Evolutionary conservation across 2,797 vertebrate genomes (phyloP), one percentile per base, ranked within the genome.

Genomic region (Florisuga fusca): DNA sequence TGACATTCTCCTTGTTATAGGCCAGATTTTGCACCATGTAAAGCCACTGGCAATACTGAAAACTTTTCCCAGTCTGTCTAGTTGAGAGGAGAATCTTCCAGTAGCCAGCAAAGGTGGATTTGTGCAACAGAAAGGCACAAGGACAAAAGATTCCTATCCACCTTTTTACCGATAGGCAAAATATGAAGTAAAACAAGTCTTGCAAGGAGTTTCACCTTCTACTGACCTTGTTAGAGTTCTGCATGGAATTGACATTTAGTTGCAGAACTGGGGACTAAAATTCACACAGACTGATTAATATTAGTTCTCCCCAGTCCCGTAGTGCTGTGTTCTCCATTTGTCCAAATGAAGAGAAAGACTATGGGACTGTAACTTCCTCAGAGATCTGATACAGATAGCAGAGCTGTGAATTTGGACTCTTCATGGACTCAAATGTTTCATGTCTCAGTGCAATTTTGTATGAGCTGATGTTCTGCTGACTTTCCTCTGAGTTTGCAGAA

Each of bases 51-150:
- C 15, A 63, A 9, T 16, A 29, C 12, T 48, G 33, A 48, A 63
- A 75, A 20, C 17, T 8, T 36, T 36, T 36, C 36, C 36, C 36
- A 36, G 36, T 36, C 36, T 72, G 13, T n/a, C 15, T 23, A 51
- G 5, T 29, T 36, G 18, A 58, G 8, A 8, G 25, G 4, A 10
- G 4, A 31, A 50, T 62, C 7, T 74, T 71, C 43, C 15, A 19
- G 4, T 2, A 29, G 8, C 9, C 16, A 33, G 2, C 9, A n/a
- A 26, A 26, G 2, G 4, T 38, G 15, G 1, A 12, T 27, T 81
- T 74, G 20, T 59, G 6, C 25, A 17, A 46, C 17, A 54, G 57
- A 81, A 67, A 41, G 22, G 17, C 20, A 20, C 22, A 50, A 51
- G 29, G 15, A 69, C 18, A 58, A 18, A 63, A 51, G 33, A 25